Base-by-base conservation (phyloP, 1,140 invertebrate species). In the Sycophila sp. region DNA sequence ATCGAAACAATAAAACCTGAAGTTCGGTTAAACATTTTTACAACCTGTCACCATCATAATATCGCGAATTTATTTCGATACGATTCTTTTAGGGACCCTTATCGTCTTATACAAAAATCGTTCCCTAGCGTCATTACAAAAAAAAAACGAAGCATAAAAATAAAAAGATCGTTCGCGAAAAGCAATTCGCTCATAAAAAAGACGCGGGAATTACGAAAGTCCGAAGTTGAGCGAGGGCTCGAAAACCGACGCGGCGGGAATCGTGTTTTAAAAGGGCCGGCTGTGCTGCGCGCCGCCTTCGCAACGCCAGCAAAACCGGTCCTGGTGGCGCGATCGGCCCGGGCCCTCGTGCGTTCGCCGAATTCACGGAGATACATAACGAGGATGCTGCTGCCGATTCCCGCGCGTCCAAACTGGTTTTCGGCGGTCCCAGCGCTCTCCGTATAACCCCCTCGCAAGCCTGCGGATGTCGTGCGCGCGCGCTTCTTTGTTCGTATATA, bases 231-330 rank as follows among this genome's bases (percentile, higher is more conserved):
- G 24, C 49, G 24, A 26, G 15, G 28, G 19, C n/a, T n/a, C n/a
- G n/a, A n/a, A n/a, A n/a, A n/a, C n/a, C n/a, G n/a, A 47, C 17
- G 42, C 32, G 53, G 2, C 7, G 1, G 28, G n/a, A n/a, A n/a
- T 53, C 51, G 51, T 28, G 15, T 56, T n/a, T 56, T 56, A 56
- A 56, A 56, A 56, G 30, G 53, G 53, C 28, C 53, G n/a, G n/a
- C n/a, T n/a, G n/a, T n/a, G n/a, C n/a, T n/a, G n/a, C 53, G 32
- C 32, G 28, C 53, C n/a, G 53, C 4, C 53, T 22, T 30, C 5
- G 10, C 53, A 30, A 56, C 53, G 53, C 53, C 53, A 56, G 26
- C 26, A 53, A 56, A 56, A 56, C 53, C 53, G 53, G 53, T 56
- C 42, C 42, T 47, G 17, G 8, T 22, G 42, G 42, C 42, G 42